Conservation (phyloP, 2,797 vertebrate genomes). For the Buphagus erythrorhynchus region DNA sequence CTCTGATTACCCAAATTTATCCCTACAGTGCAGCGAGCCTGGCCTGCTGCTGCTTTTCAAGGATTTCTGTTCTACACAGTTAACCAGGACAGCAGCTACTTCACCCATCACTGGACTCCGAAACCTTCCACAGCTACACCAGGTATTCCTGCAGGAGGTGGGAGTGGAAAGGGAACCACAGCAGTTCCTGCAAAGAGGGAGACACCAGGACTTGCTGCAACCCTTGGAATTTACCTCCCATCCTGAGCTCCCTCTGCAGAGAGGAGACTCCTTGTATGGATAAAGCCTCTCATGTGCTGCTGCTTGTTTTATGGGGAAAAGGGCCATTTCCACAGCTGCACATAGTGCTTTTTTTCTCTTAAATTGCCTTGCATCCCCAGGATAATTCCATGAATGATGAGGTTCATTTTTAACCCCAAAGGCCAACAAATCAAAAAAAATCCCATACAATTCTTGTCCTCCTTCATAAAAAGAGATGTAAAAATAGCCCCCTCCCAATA, state of each 20-base stretch:
- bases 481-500: neutral
- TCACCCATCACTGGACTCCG: neutral
- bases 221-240: neutral
- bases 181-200: neutral
- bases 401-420: neutral
- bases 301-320: neutral
- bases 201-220: neutral
- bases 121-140: neutral
- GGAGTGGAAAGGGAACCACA: neutral
- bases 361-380: neutral
- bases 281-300: neutral
- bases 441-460: neutral
- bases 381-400: neutral
- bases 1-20: neutral
- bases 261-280: neutral
- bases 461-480: neutral
- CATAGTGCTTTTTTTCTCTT: neutral
- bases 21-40: rapidly evolving
- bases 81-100: neutral
- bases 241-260: neutral
- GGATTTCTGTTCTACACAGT: neutral
- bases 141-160: neutral
- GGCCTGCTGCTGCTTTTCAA: neutral
- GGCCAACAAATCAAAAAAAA: neutral
- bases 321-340: neutral